Conservation (phyloP, 2,113 vertebrate species). For the Microcebus murinus region DNA sequence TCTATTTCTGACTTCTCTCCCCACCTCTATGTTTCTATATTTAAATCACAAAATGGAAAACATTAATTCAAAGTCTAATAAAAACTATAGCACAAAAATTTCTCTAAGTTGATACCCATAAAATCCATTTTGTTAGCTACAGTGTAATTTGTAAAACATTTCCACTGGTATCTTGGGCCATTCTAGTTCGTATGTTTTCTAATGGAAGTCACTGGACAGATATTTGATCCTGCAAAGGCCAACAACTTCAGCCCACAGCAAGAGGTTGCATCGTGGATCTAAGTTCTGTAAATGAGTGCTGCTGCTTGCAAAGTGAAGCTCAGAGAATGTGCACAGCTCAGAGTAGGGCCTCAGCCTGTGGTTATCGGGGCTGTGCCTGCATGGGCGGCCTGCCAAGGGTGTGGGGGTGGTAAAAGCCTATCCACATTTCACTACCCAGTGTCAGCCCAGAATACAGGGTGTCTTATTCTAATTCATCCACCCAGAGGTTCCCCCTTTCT, state of each 20-base stretch:
- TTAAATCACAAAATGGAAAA: slow-evolving; percentile 49
- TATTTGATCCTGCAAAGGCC: background rate
- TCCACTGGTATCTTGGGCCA: background rate
- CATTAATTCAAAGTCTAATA: slow-evolving; percentile 2
- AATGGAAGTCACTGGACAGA: background rate
- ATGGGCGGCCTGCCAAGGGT: background rate
- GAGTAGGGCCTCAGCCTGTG: background rate
- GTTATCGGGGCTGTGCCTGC: background rate
- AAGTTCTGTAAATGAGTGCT: background rate
- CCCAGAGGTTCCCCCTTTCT: background rate
- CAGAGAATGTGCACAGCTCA: background rate
- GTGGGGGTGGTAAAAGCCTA: background rate
- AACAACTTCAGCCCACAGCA: background rate
- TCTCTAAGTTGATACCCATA: slow-evolving; percentile 13
- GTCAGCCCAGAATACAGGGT: background rate
- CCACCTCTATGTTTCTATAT: background rate
- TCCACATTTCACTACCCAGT: background rate
- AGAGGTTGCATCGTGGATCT: background rate
- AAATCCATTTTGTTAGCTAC: slow-evolving; percentile 46
- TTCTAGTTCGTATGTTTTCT: background rate
- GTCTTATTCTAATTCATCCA: background rate
- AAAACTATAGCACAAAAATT: background rate
- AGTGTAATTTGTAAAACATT: background rate
- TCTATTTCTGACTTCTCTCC: background rate
- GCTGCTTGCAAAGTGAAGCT: background rate